These are phyloP conservation scores for Tragelaphus strepsiceros DNA, from an alignment of 2,113 vertebrate genomes.

Conservation along the genomic window DNA sequence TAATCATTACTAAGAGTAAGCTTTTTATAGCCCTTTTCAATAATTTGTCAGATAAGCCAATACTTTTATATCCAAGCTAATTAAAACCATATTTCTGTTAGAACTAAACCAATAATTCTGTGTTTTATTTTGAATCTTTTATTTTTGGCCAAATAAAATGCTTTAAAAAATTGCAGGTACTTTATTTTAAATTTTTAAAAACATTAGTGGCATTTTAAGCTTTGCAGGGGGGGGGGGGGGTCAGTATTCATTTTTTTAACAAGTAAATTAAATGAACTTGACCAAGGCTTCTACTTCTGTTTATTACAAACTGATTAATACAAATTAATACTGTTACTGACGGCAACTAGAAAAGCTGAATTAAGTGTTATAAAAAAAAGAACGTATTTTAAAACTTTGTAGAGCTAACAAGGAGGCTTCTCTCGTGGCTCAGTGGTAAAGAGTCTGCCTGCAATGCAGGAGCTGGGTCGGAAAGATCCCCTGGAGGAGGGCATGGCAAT, in stretches of 20 bases:
- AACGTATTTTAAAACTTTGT: not conserved
- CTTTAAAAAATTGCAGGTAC: not conserved
- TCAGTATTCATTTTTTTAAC: not conserved
- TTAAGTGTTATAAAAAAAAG: not conserved
- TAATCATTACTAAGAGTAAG: not conserved
- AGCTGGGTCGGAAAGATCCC: not conserved
- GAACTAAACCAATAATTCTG: not conserved
- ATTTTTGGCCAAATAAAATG: not conserved
- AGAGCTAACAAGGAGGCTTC: not conserved
- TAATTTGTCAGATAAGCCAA: not conserved
- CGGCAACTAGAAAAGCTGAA: not conserved
- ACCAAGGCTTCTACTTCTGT: not conserved
- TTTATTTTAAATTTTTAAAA: not conserved
- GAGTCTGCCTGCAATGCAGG: not conserved
- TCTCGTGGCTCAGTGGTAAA: not conserved
- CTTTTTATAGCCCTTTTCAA: not conserved
- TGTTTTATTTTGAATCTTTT: not conserved
- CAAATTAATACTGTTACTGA: not conserved
- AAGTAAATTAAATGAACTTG: not conserved
- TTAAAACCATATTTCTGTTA: not conserved
- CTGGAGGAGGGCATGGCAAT: not conserved
- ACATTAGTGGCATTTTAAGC: not conserved
- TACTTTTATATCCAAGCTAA: not conserved
- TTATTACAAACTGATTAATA: not conserved
- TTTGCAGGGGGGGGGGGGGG: accelerated